Evolutionary conservation across 2,888 invertebrate genomes (phyloP).

Genomic region (Monopis laevigella): DNA sequence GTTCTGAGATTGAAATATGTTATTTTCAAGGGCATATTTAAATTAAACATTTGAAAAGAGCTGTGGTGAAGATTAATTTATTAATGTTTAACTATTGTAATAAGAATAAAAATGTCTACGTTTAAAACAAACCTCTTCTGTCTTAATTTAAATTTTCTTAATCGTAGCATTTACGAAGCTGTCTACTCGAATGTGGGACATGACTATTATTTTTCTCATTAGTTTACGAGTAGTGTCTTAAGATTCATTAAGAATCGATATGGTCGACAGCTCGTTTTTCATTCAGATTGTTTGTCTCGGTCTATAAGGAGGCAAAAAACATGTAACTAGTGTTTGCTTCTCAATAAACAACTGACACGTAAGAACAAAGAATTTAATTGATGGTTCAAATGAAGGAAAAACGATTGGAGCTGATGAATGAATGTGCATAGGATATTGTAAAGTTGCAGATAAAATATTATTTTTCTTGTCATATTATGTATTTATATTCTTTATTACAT

Average conservation of each 20-base stretch:
- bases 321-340: constrained; percentile 58
- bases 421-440: constrained; percentile 27
- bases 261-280: constrained; percentile 48
- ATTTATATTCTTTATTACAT: too few relatives aligned
- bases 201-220: constrained; percentile 39
- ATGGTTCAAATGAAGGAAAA: constrained; percentile 53
- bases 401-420: constrained; percentile 38
- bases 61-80: neutral
- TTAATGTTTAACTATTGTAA: too few relatives aligned
- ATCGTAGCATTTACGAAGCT: neutral
- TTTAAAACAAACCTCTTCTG: too few relatives aligned
- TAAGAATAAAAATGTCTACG: too few relatives aligned
- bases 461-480: too few relatives aligned
- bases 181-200: neutral
- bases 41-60: neutral
- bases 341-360: constrained; percentile 60
- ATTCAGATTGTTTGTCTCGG: constrained; percentile 46
- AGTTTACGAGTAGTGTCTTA: constrained; percentile 42
- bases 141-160: too few relatives aligned
- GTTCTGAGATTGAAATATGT: constrained; percentile 36
- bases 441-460: constrained; percentile 25
- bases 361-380: constrained; percentile 65
- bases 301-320: constrained; percentile 31
- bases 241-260: constrained; percentile 51
- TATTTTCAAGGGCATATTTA: neutral